phyloP scores from a whole-genome alignment of 2,797 vertebrate genomes.

The Rhinatrema bivittatum region DNA sequence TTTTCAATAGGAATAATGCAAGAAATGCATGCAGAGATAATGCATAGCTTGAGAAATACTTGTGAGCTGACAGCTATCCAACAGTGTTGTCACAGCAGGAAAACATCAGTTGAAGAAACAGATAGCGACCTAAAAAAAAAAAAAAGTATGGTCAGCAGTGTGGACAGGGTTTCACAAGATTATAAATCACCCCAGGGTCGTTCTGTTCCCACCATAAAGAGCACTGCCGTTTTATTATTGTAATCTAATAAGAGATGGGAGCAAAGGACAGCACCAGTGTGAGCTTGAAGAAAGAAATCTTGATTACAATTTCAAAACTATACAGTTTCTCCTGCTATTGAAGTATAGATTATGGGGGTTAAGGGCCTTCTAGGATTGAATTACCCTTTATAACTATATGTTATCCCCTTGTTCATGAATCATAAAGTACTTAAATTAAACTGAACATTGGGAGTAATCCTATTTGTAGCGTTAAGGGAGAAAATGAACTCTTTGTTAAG shows the following conservation, averaged over 20 bases:
- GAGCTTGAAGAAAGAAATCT: conserved; percentile 54
- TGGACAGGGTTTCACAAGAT: conserved; percentile 84
- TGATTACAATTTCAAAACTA: conserved; percentile 73
- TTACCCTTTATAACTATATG: conserved; percentile 68
- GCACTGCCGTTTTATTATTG: conserved; percentile 64
- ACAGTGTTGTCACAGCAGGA: conserved; percentile 93
- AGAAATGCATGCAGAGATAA: conserved; percentile 60
- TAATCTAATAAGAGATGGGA: conserved; percentile 86
- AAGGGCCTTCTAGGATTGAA: conserved; percentile 68
- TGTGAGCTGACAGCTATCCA: conserved; percentile 84
- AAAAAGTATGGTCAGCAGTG: conserved; percentile 67
- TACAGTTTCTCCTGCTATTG: conserved; percentile 68
- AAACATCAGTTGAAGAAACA: conserved; percentile 89
- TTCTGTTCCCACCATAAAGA: conserved; percentile 82
- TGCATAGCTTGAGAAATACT: conserved; percentile 66
- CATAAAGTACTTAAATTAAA: conserved; percentile 74
- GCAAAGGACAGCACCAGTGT: conserved; percentile 78
- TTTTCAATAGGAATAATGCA: conserved; percentile 54
- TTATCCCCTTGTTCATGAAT: conserved; percentile 72
- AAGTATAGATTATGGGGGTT: conserved; percentile 73
- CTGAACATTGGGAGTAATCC: conserved; percentile 67
- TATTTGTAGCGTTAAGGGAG: conserved; percentile 52
- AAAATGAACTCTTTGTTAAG: conserved; percentile 65
- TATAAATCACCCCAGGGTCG: conserved; percentile 86
- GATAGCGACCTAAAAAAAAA: conserved; percentile 65